phyloP scores from a whole-genome alignment of 1,140 invertebrate genomes.

The Zaprionus capensis region DNA sequence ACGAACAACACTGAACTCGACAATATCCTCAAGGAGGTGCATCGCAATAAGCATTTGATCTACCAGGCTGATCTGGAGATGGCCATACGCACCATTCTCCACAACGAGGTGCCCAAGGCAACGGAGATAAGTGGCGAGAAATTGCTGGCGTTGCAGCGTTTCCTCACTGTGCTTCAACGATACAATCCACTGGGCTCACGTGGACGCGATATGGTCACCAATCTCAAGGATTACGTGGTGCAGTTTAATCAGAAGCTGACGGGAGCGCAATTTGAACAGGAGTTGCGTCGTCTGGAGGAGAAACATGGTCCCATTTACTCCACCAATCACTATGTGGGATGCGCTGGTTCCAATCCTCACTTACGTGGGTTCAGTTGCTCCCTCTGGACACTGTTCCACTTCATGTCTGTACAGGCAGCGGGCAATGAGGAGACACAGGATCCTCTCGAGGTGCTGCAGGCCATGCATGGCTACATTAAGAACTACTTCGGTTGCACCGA shows the following conservation, averaged over 20 bases:
- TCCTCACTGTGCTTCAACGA: slow-evolving; percentile 88
- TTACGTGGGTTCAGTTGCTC: slow-evolving; percentile 97
- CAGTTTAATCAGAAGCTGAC: slow-evolving; percentile 62
- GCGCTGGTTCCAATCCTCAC: slow-evolving; percentile 86
- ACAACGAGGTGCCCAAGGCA: slow-evolving; percentile 91
- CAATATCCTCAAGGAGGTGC: slow-evolving; percentile 63
- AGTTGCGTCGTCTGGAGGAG: slow-evolving; percentile 57
- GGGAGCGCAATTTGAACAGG: slow-evolving; percentile 69
- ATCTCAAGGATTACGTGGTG: slow-evolving; percentile 65
- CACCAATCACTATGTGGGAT: slow-evolving; percentile 87
- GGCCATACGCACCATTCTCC: slow-evolving; percentile 91
- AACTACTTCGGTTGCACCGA: slow-evolving; percentile 97
- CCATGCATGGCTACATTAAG: slow-evolving; percentile 95
- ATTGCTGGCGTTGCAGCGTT: slow-evolving; percentile 89
- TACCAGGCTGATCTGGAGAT: slow-evolving; percentile 95
- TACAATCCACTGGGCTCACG: slow-evolving; percentile 85
- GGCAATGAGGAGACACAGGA: slow-evolving; percentile 84
- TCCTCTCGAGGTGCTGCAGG: slow-evolving; percentile 89
- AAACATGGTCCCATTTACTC: slow-evolving; percentile 62
- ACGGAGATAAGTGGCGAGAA: slow-evolving; percentile 89
- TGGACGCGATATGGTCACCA: slow-evolving; percentile 87
- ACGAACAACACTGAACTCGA: background rate
- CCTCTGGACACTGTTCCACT: slow-evolving; percentile 98
- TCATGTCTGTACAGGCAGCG: slow-evolving; percentile 92
- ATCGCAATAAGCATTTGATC: slow-evolving; percentile 85